Percentiles rank a stretch among this genome's conserved stretches.
These are phyloP conservation scores for Callospermophilus lateralis DNA, from an alignment of 2,113 vertebrate species.

Conservation along the genomic window DNA sequence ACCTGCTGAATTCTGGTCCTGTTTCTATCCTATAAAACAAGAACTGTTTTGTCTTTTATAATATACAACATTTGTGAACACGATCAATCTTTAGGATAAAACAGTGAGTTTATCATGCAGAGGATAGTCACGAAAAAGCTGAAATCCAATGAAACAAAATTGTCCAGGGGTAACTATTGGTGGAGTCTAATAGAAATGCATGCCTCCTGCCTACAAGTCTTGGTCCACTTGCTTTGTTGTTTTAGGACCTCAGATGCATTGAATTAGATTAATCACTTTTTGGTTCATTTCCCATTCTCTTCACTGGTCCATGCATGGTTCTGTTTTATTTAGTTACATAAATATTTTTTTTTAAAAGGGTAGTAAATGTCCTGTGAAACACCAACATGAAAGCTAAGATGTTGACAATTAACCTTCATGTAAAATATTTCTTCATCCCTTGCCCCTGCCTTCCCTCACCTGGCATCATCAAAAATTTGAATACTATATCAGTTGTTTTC, in stretches of 20 bases:
- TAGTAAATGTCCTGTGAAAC: neutral
- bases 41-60: neutral
- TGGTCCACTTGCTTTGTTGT: neutral
- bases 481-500: neutral
- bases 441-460: neutral
- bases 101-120: neutral
- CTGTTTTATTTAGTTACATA: conserved; percentile 41
- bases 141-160: neutral
- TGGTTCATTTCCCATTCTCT: neutral
- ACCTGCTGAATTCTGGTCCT: neutral
- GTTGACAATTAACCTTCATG: neutral
- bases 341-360: conserved; percentile 1
- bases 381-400: neutral
- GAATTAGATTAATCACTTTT: conserved; percentile 21
- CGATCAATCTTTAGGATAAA: neutral
- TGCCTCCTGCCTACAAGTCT: neutral
- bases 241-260: neutral
- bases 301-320: neutral
- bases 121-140: neutral
- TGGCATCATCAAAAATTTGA: neutral
- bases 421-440: neutral
- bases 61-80: neutral
- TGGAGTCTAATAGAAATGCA: neutral
- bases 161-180: neutral
- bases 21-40: neutral